Evolutionary conservation across 2,797 vertebrate genomes (phyloP).

Genomic region (Loris lydekkerianus): DNA sequence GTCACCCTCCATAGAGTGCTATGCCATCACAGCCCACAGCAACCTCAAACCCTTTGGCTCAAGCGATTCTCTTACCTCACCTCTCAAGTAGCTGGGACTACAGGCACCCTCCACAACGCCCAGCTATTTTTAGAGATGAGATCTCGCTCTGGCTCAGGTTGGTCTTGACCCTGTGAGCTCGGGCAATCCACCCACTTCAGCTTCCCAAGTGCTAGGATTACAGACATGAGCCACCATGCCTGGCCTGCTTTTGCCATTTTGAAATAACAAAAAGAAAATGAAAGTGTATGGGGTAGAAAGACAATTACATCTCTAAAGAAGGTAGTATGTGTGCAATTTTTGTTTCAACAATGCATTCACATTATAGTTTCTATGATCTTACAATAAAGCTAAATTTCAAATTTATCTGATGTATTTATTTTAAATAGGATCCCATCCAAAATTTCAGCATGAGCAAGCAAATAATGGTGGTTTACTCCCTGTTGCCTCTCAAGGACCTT

Average conservation of each 20-base stretch:
- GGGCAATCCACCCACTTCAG: too few relatives aligned
- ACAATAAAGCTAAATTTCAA: not conserved
- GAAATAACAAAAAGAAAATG: not conserved
- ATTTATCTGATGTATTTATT: not conserved
- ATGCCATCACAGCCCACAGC: too few relatives aligned
- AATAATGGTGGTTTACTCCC: not conserved
- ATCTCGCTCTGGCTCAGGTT: too few relatives aligned
- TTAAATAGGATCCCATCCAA: not conserved
- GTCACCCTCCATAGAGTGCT: too few relatives aligned
- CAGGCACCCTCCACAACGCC: too few relatives aligned
- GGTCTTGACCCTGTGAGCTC: too few relatives aligned
- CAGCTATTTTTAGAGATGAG: too few relatives aligned
- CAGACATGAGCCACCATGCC: too few relatives aligned
- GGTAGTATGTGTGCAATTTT: not conserved
- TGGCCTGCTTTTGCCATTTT: not conserved
- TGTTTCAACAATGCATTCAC: not conserved
- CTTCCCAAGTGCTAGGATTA: too few relatives aligned
- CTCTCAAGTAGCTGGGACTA: too few relatives aligned
- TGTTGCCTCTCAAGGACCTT: not conserved
- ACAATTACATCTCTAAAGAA: not conserved
- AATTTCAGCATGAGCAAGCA: not conserved
- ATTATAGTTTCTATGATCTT: not conserved
- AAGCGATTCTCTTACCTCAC: too few relatives aligned
- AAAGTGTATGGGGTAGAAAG: not conserved
- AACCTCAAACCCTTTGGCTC: too few relatives aligned